Evolutionary conservation across 2,888 invertebrate species (phyloP).

Genomic region (Synanthedon myopaeformis): DNA sequence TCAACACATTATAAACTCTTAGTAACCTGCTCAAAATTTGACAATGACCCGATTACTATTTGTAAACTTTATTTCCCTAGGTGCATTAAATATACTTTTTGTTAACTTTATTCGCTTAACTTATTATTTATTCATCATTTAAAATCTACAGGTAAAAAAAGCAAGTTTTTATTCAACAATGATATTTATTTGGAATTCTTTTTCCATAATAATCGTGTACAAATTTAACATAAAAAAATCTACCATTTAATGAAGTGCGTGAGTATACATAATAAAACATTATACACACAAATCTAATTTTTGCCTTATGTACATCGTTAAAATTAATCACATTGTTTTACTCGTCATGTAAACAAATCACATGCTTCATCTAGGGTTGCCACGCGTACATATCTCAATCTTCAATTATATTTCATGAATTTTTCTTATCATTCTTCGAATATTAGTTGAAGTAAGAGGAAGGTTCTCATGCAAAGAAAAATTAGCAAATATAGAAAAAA

Average conservation of each 20-base stretch:
- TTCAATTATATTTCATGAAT: no score
- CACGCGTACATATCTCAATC: conserved; percentile 4
- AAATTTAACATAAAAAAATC: conserved; percentile 44
- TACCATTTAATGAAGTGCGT: conserved; percentile 37
- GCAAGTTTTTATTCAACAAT: conserved; percentile 47
- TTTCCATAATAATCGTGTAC: conserved; percentile 21
- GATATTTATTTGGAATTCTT: conserved; percentile 61
- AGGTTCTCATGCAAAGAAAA: no score
- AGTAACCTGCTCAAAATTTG: no score
- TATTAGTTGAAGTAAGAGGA: no score
- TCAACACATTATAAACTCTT: no score
- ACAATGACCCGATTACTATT: no score
- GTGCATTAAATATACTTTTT: no score
- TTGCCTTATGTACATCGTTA: conserved; percentile 6
- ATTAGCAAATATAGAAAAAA: no score
- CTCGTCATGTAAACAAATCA: conserved; percentile 4
- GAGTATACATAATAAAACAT: conserved; percentile 3
- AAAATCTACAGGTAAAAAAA: conserved; percentile 10
- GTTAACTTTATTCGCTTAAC: no score
- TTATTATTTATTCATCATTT: no score
- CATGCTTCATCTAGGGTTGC: conserved; percentile 6
- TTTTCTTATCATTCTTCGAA: no score
- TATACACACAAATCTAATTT: conserved; percentile 7
- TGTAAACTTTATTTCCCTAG: no score
- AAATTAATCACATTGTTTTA: neutral